These are phyloP conservation scores for Antrozous pallidus DNA, from an alignment of 2,797 vertebrate genomes.

Conservation along the genomic window DNA sequence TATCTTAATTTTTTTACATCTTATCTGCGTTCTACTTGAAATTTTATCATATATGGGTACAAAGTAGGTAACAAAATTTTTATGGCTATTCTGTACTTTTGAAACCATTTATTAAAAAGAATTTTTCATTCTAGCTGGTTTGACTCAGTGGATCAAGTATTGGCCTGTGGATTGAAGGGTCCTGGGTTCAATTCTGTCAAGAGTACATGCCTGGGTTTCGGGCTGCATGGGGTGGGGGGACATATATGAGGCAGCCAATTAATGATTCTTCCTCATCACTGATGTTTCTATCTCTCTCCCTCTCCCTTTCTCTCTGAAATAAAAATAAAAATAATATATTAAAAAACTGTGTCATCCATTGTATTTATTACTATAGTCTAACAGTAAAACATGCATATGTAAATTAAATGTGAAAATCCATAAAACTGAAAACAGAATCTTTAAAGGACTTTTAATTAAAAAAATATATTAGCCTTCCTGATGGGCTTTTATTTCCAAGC, in stretches of 20 bases:
- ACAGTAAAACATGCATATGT: neutral
- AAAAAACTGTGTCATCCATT: neutral
- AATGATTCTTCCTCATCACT: too few relatives aligned
- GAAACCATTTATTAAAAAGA: neutral
- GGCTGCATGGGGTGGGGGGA: too few relatives aligned
- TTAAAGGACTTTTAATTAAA: neutral
- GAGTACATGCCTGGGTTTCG: too few relatives aligned
- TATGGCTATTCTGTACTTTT: neutral
- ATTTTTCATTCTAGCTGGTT: neutral
- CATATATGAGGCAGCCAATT: too few relatives aligned
- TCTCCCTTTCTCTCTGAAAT: too few relatives aligned
- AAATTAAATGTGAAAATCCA: neutral
- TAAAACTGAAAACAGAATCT: neutral
- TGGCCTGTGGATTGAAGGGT: too few relatives aligned
- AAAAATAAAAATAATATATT: too few relatives aligned
- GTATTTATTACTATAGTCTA: neutral
- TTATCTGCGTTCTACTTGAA: neutral
- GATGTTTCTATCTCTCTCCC: too few relatives aligned
- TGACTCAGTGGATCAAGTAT: too few relatives aligned
- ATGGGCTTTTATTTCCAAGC: neutral
- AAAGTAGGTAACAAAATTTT: neutral
- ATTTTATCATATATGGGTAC: neutral
- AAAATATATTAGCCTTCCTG: neutral
- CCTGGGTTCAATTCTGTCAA: too few relatives aligned
- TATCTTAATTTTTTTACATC: neutral